Base-by-base conservation (phyloP, 1,140 invertebrate genomes). In the Colletes gigas region DNA sequence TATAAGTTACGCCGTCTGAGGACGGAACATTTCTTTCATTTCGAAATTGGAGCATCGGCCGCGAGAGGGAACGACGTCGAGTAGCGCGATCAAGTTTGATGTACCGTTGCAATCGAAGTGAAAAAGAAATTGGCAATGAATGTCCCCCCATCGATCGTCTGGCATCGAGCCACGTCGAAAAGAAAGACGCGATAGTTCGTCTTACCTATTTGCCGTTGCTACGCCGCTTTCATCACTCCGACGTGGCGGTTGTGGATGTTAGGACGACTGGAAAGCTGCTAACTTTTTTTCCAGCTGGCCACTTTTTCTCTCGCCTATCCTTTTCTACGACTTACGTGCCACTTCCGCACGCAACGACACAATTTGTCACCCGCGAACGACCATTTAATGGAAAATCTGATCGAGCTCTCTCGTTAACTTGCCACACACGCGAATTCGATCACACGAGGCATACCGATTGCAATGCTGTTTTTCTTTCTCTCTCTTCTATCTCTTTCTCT, bases 341-440 rank as follows among this genome's bases (percentile, higher is more conserved):
- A 12, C 47, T 55, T 69, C 60, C 30, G 57, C 65, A 71, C 81
- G 83, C 75, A 69, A 75, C 72, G 63, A n/a, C 71, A 80, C 84
- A 21, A 89, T 86, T 86, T 59, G 83, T 89, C 89, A 90, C 83
- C 81, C 73, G 84, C 78, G 72, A 71, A 50, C 19, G 30, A 44
- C 10, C 71, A 62, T 80, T 74, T 52, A 74, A 55, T 39, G 17
- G 30, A 41, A 63, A 74, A 80, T 80, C 78, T 59, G 68, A 54
- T 73, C 44, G 41, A 78, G 52, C 60, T 70, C 60, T 60, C 73
- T 69, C 44, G 59, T 67, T 63, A 21, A 71, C 50, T 19, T 21
- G 66, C 4, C 21, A 4, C 69, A 72, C 77, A 73, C 77, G 69
- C 77, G 77, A 78, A 65, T 63, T 50, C 47, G 60, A 63, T 47